phyloP scores from a whole-genome alignment of 2,888 invertebrate genomes.

The Drosophila falleni region DNA sequence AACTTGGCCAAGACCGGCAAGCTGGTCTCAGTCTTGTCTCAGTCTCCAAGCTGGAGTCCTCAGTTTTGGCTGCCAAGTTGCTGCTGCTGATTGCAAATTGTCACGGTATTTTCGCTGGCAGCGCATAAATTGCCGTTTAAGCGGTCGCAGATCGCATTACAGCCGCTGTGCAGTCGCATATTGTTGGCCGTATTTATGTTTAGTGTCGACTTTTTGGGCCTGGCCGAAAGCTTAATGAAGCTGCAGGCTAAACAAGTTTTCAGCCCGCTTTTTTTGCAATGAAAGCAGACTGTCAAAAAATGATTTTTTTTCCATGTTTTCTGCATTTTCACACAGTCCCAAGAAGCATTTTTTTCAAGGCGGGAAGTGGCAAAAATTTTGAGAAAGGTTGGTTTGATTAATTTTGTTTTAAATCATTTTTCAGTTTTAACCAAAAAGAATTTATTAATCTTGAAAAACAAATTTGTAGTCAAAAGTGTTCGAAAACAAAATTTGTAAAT shows the following conservation, averaged over 20 bases:
- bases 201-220: slow-evolving; percentile 51
- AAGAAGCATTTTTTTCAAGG: not conserved
- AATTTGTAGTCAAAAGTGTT: too few species aligned
- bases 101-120: slow-evolving; percentile 78
- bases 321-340: slow-evolving; percentile 27
- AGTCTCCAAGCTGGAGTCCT: slow-evolving; percentile 16
- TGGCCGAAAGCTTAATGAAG: slow-evolving; percentile 66
- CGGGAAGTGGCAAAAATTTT: not conserved
- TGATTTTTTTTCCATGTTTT: slow-evolving; percentile 8
- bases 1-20: slow-evolving; percentile 4
- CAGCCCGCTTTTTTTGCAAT: slow-evolving; percentile 58
- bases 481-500: too few species aligned
- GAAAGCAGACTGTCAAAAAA: slow-evolving; percentile 35
- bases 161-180: slow-evolving; percentile 39
- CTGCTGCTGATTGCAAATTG: slow-evolving; percentile 78
- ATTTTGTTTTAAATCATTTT: too few species aligned
- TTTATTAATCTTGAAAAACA: too few species aligned
- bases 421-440: too few species aligned
- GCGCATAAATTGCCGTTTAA: slow-evolving; percentile 80
- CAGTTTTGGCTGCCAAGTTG: slow-evolving; percentile 21
- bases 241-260: slow-evolving; percentile 32
- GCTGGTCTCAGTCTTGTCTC: slow-evolving; percentile 9
- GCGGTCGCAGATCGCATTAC: slow-evolving; percentile 62
- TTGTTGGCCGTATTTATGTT: slow-evolving; percentile 66
- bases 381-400: not conserved